Evolutionary conservation across 2,113 vertebrate genomes (phyloP), one percentile per base, ranked within the genome.

Genomic region (Excalfactoria chinensis): DNA sequence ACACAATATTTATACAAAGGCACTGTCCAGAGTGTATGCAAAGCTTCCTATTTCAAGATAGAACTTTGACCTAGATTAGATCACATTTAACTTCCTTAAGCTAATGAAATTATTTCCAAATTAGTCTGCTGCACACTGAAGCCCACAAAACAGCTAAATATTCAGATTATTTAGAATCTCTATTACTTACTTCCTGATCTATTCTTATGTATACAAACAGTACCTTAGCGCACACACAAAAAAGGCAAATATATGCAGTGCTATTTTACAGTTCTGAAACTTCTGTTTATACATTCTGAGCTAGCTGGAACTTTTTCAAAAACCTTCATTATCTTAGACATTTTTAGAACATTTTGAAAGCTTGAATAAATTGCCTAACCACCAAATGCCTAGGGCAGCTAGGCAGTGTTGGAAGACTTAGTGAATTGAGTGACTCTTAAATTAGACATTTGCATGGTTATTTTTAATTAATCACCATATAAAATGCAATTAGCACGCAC

Each of bases 221-320:
- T 92, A 90, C 13, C 89, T 93, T 15, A 59, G 72, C 85, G 95
- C 49, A 37, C 37, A 37, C 37, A 37, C 37, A 37, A 95, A 96
- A 97, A 95, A 96, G 95, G 96, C 85, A 97, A 97, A 97, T 97
- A 85, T 95, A 97, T 97, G 85, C 96, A 97, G 88, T 77, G 73
- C 53, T 92, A 92, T 96, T 97, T 96, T 92, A 92, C 94, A 89
- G 62, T 90, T 96, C 82, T 87, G 71, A 91, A 96, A 93, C 78
- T 77, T 81, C 86, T 96, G 94, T 97, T 97, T 97, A 94, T 84
- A 95, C 95, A 97, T 97, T 96, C 89, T 73, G 62, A 87, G 77
- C 48, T 95, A 72, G 71, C 96, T 98, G 95, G 97, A 97, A 95
- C 86, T 95, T 95, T 95, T 97, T 97, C 95, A 98, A 94, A 82